These are phyloP conservation scores for Mactromeris polynyma DNA, from an alignment of 2,888 invertebrate species.

Conservation along the genomic window DNA sequence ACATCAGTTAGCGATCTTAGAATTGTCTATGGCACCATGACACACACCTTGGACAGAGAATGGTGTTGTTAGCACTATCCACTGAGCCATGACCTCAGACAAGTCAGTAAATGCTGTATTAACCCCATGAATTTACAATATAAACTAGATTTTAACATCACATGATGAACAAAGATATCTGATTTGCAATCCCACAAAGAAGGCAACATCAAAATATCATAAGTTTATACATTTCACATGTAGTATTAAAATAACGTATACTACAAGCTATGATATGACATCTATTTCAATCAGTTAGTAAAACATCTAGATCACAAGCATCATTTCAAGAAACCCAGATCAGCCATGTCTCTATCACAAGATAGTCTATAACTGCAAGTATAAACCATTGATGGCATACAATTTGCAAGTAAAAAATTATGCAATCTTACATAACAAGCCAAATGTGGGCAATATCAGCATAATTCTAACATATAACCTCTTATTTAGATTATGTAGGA, in stretches of 20 bases:
- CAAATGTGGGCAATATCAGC: background rate
- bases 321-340: background rate
- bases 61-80: too few species aligned
- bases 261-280: background rate
- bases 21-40: too few species aligned
- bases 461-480: background rate
- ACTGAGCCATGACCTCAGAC: too few species aligned
- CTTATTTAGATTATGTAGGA: background rate
- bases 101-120: too few species aligned
- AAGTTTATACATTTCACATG: background rate
- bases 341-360: background rate
- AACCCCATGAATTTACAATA: too few species aligned
- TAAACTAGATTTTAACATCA: too few species aligned
- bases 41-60: too few species aligned
- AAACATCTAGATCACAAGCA: background rate
- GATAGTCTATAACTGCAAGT: background rate
- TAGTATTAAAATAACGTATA: background rate
- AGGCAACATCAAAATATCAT: background rate
- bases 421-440: background rate
- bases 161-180: background rate
- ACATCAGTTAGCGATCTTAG: too few species aligned
- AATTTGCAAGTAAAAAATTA: background rate
- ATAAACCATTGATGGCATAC: background rate
- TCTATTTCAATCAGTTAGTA: background rate
- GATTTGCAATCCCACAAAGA: too few species aligned